Base-by-base conservation (phyloP, 2,113 vertebrate genomes). In the Gallinago undulata region DNA sequence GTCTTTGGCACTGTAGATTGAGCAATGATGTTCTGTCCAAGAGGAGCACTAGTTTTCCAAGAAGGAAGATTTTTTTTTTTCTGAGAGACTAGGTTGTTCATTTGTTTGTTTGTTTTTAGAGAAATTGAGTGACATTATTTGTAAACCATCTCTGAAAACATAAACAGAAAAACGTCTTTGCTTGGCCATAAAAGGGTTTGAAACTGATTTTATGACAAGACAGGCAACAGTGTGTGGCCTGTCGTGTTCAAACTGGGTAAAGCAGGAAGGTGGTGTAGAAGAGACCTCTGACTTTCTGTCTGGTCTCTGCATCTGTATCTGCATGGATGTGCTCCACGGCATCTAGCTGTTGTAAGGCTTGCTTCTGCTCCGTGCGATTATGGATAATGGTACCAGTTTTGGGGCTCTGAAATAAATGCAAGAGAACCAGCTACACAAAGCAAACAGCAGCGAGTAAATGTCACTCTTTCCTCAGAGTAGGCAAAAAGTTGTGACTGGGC, bases 301-400 rank as follows among this genome's bases (percentile, higher is more conserved):
- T 84, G 28, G 16, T 90, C 62, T 78, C 37, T 87, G 33, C 19
- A 21, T 67, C 69, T 60, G 43, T 73, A 27, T 51, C 39, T 50
- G 8, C 13, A 4, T 0, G 2, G 12, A 39, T 69, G 19, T 30
- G 25, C 37, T 74, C 24, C 4, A 1, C 48, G 28, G 50, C 35
- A 10, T 75, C 67, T 33, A 60, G 31, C 24, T 83, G 3, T 27
- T 68, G 15, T 33, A 37, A 62, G 41, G 33, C 37, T 74, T 67
- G 10, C 11, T 87, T 83, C 73, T 66, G 14, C 73, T 80, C 64
- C 14, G 1, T 82, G 60, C n/a, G 4, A 4, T 70, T 57, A 19
- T 7, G 27, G 14, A 25, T 56, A 56, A 22, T 30, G 12, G n/a
- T 45, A 17, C 25, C 6, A 10, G 39, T 31, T 35, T 64, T 3